Conservation (phyloP, 1,140 invertebrate genomes). For the Saccostrea glomerata region DNA sequence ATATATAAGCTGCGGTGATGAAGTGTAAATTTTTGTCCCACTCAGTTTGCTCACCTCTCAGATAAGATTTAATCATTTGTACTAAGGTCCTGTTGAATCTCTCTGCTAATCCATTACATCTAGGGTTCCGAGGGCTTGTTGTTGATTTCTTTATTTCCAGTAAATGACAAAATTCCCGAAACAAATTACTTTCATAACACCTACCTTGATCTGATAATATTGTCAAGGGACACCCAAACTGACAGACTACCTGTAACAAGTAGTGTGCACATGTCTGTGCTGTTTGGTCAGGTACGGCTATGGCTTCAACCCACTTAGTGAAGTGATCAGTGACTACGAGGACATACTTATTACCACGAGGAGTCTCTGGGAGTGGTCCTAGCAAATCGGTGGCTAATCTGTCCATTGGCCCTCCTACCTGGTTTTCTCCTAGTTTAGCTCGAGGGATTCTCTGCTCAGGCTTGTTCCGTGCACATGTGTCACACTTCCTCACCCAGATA, state of each 20-base stretch:
- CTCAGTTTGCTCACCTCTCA: constrained; percentile 46
- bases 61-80: constrained; percentile 48
- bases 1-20: constrained; percentile 41
- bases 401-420: constrained; percentile 20
- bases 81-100: constrained; percentile 47
- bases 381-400: constrained; percentile 14
- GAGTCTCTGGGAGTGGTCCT: constrained; percentile 13
- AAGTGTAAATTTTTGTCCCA: constrained; percentile 10
- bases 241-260: too few species aligned
- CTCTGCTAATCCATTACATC: constrained; percentile 46
- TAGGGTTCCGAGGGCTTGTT: constrained; percentile 46
- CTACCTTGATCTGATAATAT: constrained; percentile 45
- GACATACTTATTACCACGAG: constrained; percentile 44
- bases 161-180: constrained; percentile 49
- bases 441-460: neutral
- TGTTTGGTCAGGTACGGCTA: constrained; percentile 47
- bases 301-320: constrained; percentile 45
- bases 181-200: constrained; percentile 53
- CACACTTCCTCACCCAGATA: neutral
- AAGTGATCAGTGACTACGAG: constrained; percentile 46
- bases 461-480: constrained; percentile 2
- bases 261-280: constrained; percentile 14
- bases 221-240: too few species aligned
- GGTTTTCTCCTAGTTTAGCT: neutral
- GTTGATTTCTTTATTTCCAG: constrained; percentile 51